Base-by-base conservation (phyloP, 2,888 invertebrate species). In the Ditula angustiorana region DNA sequence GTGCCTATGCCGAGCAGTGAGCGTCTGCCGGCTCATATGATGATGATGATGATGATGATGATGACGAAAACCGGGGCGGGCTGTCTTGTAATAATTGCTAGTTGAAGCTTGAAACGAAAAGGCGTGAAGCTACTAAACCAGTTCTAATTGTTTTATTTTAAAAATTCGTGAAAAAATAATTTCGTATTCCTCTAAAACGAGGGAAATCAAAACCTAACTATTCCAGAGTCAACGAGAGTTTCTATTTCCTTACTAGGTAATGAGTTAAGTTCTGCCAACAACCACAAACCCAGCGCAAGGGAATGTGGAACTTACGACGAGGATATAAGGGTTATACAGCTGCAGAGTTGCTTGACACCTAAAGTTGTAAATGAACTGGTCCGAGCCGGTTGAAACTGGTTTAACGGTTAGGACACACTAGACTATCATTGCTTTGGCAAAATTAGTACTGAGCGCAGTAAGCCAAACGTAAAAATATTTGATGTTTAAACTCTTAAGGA, bases 291-390 rank as follows among this genome's bases (percentile, higher is more conserved):
- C 10, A 8, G 35, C 7, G 8, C 23, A 53, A 13, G 8, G 1
- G 13, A 53, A 28, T 49, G 10, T 49, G n/a, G n/a, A 24, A 5
- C 23, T n/a, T 53, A 33, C 2, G 2, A 21, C 30, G 3, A 30
- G 8, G 21, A 4, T 2, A 16, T 10, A 52, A 52, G 21, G 52
- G 19, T 2, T 2, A n/a, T 1, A 21, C 2, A 35, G 35, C 10
- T 23, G 53, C 19, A 50, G 8, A 19, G 49, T 28, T 11, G 19
- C 5, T 46, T 21, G 35, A 35, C n/a, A 11, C 7, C 23, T 30
- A 52, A 52, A 33, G 23, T 52, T 33, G 33, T 7, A 21, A 52
- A 52, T 52, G 33, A 52, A 52, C 53, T 53, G 53, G 53, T 53
- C 23, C 4, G 23, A 53, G 23, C 33, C 23, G n/a, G 53, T 35